Percentiles rank a stretch among this genome's conserved stretches.
Conservation (phyloP, 64 coral and sea anemone genomes). For the Porites australiensis region DNA sequence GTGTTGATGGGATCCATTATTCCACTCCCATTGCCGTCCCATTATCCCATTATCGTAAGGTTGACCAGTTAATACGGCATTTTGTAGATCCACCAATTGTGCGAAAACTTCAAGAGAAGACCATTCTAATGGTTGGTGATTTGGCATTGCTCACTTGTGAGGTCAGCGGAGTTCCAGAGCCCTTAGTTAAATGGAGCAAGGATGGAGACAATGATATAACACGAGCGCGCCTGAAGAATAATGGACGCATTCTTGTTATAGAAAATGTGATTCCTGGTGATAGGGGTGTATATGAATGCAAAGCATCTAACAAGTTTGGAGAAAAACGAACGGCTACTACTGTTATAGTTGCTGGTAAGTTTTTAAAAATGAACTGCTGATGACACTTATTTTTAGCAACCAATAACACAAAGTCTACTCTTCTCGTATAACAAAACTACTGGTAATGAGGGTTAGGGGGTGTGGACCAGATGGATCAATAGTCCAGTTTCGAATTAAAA, state of each 20-base stretch:
- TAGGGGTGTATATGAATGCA: background rate
- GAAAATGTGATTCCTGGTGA: background rate
- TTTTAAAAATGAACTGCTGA: background rate
- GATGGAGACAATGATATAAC: background rate
- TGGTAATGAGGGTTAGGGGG: no score
- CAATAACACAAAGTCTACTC: no score
- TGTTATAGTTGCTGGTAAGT: conserved; percentile 4
- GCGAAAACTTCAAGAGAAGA: background rate
- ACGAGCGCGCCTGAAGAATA: background rate
- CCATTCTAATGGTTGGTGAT: background rate
- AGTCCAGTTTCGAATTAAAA: no score
- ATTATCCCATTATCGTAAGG: background rate
- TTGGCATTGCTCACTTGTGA: background rate
- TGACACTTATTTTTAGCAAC: background rate
- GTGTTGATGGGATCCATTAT: no score
- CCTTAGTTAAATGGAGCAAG: background rate
- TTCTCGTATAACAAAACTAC: no score
- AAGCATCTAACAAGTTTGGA: conserved; percentile 8
- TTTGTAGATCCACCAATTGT: background rate
- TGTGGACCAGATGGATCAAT: no score
- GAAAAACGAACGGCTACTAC: background rate
- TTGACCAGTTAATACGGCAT: background rate
- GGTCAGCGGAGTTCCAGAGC: background rate
- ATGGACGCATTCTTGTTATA: background rate
- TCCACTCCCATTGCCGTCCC: no score